Conservation (phyloP, 1,140 invertebrate genomes). For the Apolygus lucorum region DNA sequence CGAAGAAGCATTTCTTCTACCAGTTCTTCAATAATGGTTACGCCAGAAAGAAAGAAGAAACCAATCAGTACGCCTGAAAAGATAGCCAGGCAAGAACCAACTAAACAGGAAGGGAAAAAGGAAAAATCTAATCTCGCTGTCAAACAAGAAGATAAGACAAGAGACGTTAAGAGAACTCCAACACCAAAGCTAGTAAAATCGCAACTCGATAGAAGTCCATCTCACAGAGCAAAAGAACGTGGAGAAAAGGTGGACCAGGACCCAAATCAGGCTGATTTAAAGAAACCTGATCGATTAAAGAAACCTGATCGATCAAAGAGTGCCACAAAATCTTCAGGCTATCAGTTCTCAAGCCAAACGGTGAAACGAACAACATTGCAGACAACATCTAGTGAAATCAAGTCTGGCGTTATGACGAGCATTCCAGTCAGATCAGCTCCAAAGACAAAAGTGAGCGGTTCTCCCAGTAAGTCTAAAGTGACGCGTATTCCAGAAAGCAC, state of each 20-base stretch:
- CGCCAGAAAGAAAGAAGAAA: constrained; percentile 16
- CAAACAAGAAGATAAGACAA: constrained; percentile 33
- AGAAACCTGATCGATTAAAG: too few species aligned
- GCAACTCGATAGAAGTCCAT: too few species aligned
- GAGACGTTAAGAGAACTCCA: neutral
- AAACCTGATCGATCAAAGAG: too few species aligned
- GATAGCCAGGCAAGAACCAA: constrained; percentile 34
- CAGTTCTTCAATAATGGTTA: constrained; percentile 14
- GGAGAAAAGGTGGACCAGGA: too few species aligned
- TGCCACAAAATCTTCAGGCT: too few species aligned
- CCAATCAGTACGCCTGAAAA: too few species aligned
- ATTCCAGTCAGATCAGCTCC: constrained; percentile 1
- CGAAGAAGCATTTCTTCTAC: constrained; percentile 6
- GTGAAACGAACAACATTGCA: neutral
- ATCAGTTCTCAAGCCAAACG: too few species aligned
- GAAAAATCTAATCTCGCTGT: too few species aligned
- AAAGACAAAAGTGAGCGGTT: constrained; percentile 10
- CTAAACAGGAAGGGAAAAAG: constrained; percentile 21
- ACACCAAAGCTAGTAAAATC: constrained; percentile 3
- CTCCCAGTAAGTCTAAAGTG: too few species aligned
- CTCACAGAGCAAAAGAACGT: too few species aligned
- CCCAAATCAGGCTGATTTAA: too few species aligned
- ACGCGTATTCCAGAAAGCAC: too few species aligned
- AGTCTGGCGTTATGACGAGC: neutral
- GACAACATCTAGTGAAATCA: neutral